Conservation (phyloP, 2,113 vertebrate species). For the Alethe diademata region DNA sequence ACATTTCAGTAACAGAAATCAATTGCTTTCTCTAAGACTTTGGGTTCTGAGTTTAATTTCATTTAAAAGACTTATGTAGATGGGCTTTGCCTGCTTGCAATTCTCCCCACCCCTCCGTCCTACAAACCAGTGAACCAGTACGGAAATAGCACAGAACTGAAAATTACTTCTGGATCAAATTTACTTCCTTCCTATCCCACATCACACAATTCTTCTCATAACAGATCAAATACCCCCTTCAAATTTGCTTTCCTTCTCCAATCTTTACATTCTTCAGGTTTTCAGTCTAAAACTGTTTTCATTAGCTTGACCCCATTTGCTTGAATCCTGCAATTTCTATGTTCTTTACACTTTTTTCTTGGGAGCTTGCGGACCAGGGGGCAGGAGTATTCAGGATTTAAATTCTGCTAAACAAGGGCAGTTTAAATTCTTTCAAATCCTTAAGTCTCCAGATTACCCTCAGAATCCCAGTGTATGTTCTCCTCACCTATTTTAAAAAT, state of each 20-base stretch:
- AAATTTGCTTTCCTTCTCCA: neutral
- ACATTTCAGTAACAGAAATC: neutral
- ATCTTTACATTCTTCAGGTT: neutral
- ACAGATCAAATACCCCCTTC: neutral
- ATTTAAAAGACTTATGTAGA: neutral
- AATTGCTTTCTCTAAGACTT: neutral
- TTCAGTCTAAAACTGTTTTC: neutral
- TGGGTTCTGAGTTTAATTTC: neutral
- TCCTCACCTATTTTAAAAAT: neutral
- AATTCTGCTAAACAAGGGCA: neutral
- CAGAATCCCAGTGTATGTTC: neutral
- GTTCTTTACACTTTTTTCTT: neutral
- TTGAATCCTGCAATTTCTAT: neutral
- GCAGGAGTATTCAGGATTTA: neutral
- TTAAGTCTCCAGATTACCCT: neutral
- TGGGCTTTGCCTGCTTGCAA: neutral
- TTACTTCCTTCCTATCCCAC: neutral
- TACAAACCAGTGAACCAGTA: neutral
- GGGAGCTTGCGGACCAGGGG: neutral
- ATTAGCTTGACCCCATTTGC: neutral
- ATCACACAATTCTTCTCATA: neutral
- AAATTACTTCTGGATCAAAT: neutral
- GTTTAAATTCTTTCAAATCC: neutral
- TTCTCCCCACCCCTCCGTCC: fast-evolving
- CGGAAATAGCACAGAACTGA: neutral